These are phyloP conservation scores for Aleiodes leptofemur DNA, from an alignment of 2,888 invertebrate genomes.

Conservation along the genomic window DNA sequence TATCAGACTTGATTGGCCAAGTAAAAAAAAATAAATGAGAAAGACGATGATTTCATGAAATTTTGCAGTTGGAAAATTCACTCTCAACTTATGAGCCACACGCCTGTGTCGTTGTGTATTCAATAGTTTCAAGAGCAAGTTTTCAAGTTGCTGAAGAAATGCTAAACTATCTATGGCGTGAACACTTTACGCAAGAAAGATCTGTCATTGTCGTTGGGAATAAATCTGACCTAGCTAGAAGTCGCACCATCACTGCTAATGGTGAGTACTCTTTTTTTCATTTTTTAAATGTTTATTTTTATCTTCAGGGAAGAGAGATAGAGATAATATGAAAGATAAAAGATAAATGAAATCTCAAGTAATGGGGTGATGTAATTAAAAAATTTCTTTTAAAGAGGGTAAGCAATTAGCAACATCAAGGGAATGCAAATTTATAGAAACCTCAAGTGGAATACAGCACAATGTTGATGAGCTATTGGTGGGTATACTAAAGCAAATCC, in stretches of 20 bases:
- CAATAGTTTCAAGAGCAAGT: slow-evolving; percentile 89
- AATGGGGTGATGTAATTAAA: slow-evolving; percentile 21
- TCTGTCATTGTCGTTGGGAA: slow-evolving; percentile 95
- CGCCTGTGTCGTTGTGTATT: slow-evolving; percentile 94
- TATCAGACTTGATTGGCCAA: no score
- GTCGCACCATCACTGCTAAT: slow-evolving; percentile 87
- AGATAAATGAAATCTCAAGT: background rate
- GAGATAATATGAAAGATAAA: background rate
- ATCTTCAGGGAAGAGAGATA: background rate
- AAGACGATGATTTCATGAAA: background rate
- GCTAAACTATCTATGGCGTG: slow-evolving; percentile 89
- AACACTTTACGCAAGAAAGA: slow-evolving; percentile 88
- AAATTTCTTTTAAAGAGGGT: slow-evolving; percentile 82
- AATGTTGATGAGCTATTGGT: slow-evolving; percentile 97
- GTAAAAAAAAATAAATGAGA: background rate
- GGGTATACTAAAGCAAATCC: slow-evolving; percentile 91
- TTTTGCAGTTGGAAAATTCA: slow-evolving; percentile 87
- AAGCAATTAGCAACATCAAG: slow-evolving; percentile 91
- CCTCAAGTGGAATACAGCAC: slow-evolving; percentile 96
- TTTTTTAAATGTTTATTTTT: background rate
- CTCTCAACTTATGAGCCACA: slow-evolving; percentile 93
- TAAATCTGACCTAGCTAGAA: slow-evolving; percentile 93
- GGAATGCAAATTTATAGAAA: slow-evolving; percentile 96
- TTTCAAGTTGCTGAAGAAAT: slow-evolving; percentile 91
- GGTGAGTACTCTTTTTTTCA: slow-evolving; percentile 78